Percentiles rank a stretch among this genome's conserved stretches.
phyloP scores from a whole-genome alignment of 2,113 vertebrate species.

The Chloebia gouldiae region DNA sequence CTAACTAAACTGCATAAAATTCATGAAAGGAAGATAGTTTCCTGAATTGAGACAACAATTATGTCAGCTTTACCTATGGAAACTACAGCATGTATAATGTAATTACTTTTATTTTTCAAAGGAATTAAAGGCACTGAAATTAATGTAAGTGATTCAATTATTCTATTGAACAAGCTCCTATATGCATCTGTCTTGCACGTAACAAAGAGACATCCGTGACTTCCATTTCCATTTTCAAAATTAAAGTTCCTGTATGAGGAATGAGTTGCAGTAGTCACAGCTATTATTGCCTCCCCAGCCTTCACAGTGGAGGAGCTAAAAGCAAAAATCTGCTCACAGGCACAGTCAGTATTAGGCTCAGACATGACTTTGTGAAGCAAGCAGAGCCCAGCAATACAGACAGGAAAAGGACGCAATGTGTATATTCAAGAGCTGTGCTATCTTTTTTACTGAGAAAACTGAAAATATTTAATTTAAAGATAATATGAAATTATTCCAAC shows the following conservation, averaged over 20 bases:
- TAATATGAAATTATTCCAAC: slow-evolving; percentile 32
- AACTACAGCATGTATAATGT: not conserved
- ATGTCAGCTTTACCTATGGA: not conserved
- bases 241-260: not conserved
- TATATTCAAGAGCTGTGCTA: not conserved
- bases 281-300: not conserved
- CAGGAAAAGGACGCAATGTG: not conserved
- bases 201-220: not conserved
- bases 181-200: not conserved
- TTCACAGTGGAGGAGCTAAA: not conserved
- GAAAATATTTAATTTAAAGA: slow-evolving; percentile 21
- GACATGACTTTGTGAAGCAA: not conserved
- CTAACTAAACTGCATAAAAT: not conserved
- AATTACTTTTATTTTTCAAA: slow-evolving; percentile 8
- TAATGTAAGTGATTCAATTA: not conserved
- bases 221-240: not conserved
- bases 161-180: not conserved
- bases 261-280: not conserved
- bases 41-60: not conserved
- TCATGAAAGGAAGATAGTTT: not conserved
- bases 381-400: not conserved
- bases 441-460: not conserved
- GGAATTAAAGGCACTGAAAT: not conserved
- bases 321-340: not conserved
- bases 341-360: not conserved